Conservation (phyloP, 2,113 vertebrate genomes). For the Isurus oxyrinchus region DNA sequence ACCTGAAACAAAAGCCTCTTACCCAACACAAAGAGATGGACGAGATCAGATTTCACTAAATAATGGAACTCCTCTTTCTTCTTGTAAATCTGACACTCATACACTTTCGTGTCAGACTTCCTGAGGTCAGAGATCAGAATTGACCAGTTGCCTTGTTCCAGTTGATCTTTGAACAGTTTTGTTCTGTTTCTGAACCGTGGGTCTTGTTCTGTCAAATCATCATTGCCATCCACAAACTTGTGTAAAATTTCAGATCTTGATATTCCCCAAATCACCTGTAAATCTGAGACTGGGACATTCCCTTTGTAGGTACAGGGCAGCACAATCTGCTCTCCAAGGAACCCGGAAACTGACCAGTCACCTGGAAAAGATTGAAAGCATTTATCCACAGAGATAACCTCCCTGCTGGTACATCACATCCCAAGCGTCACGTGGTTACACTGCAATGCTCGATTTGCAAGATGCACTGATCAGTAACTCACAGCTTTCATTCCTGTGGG, state of each 20-base stretch:
- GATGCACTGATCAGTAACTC: not conserved
- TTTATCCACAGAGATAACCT: not conserved
- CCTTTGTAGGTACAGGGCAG: constrained; percentile 2
- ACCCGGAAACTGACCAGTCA: not conserved
- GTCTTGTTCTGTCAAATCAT: not conserved
- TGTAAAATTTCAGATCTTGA: not conserved
- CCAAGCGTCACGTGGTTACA: not conserved
- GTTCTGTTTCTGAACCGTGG: not conserved
- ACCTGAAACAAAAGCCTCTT: no score
- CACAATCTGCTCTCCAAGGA: not conserved
- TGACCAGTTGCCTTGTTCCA: not conserved
- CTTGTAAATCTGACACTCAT: not conserved
- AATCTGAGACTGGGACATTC: not conserved
- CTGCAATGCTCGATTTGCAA: not conserved
- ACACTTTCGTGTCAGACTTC: not conserved
- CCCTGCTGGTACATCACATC: not conserved
- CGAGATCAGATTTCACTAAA: rapidly evolving
- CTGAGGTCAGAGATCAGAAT: not conserved
- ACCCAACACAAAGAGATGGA: not conserved
- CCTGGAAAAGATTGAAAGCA: not conserved
- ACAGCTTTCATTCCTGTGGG: no score
- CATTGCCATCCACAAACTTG: not conserved
- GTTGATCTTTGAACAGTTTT: not conserved
- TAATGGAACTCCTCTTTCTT: rapidly evolving
- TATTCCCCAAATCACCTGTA: not conserved